phyloP scores from a whole-genome alignment of 2,888 invertebrate species.

The Silvanus unidentatus region DNA sequence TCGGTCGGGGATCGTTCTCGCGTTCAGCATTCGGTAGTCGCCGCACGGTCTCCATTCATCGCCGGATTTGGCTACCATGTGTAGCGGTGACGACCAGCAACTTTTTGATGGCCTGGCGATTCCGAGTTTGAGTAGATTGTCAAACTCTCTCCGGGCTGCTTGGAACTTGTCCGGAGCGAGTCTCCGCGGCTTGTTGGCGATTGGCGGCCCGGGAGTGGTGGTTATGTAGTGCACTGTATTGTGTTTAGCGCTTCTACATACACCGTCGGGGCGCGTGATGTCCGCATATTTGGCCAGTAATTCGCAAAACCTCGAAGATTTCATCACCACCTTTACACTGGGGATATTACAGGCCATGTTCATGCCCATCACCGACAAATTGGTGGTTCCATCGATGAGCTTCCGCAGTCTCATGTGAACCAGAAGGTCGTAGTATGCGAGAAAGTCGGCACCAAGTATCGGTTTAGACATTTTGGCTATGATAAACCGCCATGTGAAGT shows the following conservation, averaged over 20 bases:
- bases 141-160: too few relatives aligned
- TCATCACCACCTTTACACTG: neutral
- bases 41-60: conserved; percentile 33
- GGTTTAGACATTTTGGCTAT: conserved; percentile 6
- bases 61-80: conserved; percentile 30
- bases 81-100: conserved; percentile 34
- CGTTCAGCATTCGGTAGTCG: conserved; percentile 33
- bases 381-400: conserved; percentile 7
- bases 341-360: neutral
- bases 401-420: conserved; percentile 5
- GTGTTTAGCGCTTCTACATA: neutral
- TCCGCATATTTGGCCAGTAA: neutral
- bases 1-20: conserved; percentile 27
- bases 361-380: neutral
- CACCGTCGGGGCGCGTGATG: neutral
- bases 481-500: conserved; percentile 6
- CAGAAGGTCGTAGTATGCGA: conserved; percentile 6
- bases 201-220: conserved; percentile 25
- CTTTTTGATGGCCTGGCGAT: conserved; percentile 20
- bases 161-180: conserved; percentile 29
- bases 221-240: neutral
- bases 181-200: conserved; percentile 26
- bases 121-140: conserved; percentile 26
- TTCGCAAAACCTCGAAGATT: neutral
- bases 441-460: conserved; percentile 10